Percentiles rank a stretch among this genome's conserved stretches.
These are phyloP conservation scores for Neoitamus cyanurus DNA, from an alignment of 2,888 invertebrate species.

Conservation along the genomic window DNA sequence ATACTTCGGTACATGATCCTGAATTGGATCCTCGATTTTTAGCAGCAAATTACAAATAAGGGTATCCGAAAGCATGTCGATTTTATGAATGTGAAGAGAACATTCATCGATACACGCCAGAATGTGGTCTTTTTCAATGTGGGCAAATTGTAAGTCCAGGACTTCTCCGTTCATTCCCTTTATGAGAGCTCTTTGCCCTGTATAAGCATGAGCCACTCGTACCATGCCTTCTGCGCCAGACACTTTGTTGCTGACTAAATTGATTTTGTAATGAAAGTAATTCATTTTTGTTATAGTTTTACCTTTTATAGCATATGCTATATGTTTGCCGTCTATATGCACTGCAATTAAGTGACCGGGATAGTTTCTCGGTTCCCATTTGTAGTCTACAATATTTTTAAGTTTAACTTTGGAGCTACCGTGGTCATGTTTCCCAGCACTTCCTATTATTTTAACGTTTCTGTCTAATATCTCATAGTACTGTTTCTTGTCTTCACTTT, in stretches of 20 bases:
- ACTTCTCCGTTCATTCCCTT: constrained; percentile 90
- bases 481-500: constrained; percentile 60
- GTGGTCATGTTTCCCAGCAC: constrained; percentile 78
- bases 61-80: constrained; percentile 72
- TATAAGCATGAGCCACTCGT: constrained; percentile 77
- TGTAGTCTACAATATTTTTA: constrained; percentile 89
- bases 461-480: constrained; percentile 62
- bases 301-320: constrained; percentile 95
- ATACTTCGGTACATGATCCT: constrained; percentile 67
- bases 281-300: constrained; percentile 53
- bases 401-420: constrained; percentile 92
- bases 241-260: constrained; percentile 64
- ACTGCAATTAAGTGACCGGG: constrained; percentile 89
- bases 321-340: constrained; percentile 84
- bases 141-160: constrained; percentile 92
- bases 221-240: constrained; percentile 76
- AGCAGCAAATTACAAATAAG: constrained; percentile 69
- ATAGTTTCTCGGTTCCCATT: constrained; percentile 91
- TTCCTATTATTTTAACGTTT: constrained; percentile 78
- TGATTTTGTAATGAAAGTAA: neutral
- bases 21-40: constrained; percentile 66
- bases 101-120: constrained; percentile 89
- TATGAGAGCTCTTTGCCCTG: constrained; percentile 80
- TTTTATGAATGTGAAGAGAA: constrained; percentile 85
- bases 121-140: constrained; percentile 79